Evolutionary conservation across 2,888 invertebrate species (phyloP).

Genomic region (Amphipoea oculea): DNA sequence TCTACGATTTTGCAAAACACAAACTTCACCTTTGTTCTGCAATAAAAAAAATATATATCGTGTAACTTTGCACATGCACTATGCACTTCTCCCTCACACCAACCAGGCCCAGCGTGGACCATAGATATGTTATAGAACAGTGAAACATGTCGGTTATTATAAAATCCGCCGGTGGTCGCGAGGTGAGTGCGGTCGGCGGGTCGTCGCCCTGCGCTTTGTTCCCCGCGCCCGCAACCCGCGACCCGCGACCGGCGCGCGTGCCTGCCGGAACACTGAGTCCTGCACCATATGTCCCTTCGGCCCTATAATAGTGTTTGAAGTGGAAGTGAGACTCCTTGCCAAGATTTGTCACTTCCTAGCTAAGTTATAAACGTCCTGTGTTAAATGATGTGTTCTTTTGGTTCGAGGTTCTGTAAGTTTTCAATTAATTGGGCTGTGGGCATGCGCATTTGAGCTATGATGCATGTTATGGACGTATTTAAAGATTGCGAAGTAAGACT

Average conservation of each 20-base stretch:
- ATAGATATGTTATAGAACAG: slow-evolving; percentile 57
- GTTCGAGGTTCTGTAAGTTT: neutral
- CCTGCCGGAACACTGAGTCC: slow-evolving; percentile 71
- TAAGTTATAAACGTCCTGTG: slow-evolving; percentile 17
- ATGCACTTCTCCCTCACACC: slow-evolving; percentile 30
- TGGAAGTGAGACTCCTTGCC: slow-evolving; percentile 64
- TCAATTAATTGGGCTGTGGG: neutral
- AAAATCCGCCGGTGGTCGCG: slow-evolving; percentile 70
- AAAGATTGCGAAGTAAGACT: neutral
- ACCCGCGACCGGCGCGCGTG: slow-evolving; percentile 45
- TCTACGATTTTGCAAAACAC: neutral
- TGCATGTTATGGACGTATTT: neutral
- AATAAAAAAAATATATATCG: slow-evolving; percentile 11
- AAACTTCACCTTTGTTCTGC: neutral
- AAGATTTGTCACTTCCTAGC: slow-evolving; percentile 27
- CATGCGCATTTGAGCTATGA: neutral
- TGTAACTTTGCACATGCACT: slow-evolving; percentile 4
- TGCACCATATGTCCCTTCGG: slow-evolving; percentile 68
- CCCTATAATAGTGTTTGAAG: slow-evolving; percentile 64
- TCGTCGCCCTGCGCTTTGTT: slow-evolving; percentile 86
- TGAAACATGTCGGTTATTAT: slow-evolving; percentile 70
- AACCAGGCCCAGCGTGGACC: slow-evolving; percentile 8
- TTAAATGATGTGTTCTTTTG: neutral
- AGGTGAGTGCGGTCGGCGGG: slow-evolving; percentile 78
- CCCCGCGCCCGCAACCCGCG: slow-evolving; percentile 70